Evolutionary conservation across 2,797 vertebrate genomes (phyloP), one percentile per base, ranked within the genome.

Genomic region (Sebastes taczanowskii): DNA sequence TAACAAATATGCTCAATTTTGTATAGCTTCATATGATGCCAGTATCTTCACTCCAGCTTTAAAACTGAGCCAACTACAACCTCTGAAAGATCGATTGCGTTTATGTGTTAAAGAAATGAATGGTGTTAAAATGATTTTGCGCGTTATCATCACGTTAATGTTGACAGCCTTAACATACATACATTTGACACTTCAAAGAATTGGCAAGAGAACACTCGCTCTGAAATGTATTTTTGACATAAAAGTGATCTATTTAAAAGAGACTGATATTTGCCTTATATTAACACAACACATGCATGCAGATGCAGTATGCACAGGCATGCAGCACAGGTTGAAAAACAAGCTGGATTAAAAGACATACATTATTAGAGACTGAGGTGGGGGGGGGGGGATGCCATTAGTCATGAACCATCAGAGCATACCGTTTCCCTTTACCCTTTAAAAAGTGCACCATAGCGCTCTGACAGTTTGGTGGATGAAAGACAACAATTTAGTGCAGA

Each of bases 401-500:
- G 23, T 69, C 74, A 73, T 2, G 10, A 73, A 56, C 22, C 62
- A 59, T 58, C 34, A 74, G 74, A 56, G 35, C 32, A 74, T 35
- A 75, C 14, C 20, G 27, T 69, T 71, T 62, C 5, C 27, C 4
- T n/a, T 8, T 13, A 8, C 10, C 34, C 27, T 79, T 55, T 61
- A 18, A 68, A 61, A 71, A 25, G 13, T 29, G 46, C 65, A 49
- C 23, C 2, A 14, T 18, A 14, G 32, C 14, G 18, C 55, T 27
- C 55, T 71, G 65, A 83, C 63, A 72, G 42, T 32, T 76, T 67
- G 46, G 64, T 64, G n/a, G 38, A 71, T 61, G 34, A 70, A 62
- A 83, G 38, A 62, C 77, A 76, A 79, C 13, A 71, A 52, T 55
- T 49, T 58, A 74, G 30, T 77, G 62, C 65, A 46, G 71, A 79